Base-by-base conservation (phyloP, 2,113 vertebrate genomes). In the Balaeniceps rex region DNA sequence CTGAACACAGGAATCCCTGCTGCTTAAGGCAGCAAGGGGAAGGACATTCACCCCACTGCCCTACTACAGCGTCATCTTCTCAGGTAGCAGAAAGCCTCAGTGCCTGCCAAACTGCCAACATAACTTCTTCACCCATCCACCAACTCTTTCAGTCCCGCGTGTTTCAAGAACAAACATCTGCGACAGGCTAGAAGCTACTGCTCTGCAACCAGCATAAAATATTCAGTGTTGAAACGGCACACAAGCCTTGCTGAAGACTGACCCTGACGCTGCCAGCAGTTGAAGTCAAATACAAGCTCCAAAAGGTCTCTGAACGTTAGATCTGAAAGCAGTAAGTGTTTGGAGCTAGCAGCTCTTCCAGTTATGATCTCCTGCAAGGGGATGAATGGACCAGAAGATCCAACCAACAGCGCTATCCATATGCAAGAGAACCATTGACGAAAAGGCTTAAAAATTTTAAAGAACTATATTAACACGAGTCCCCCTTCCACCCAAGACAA, bases 361-460 rank as follows among this genome's bases (percentile, higher is more conserved):
- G 5, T 5, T 40, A 33, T 10, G 0, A 10, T 16, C 58, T 54
- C 28, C 44, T 54, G 26, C 3, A 40, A 38, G 49, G 40, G n/a
- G 10, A 1, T 19, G 42, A 64, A 33, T 0, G 9, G 52, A 31
- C 5, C 61, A 72, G 16, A 63, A 52, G 55, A 47, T 55, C 47
- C 46, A 46, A 34, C 21, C 10, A 11, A 57, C 74, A 74, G 42
- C 61, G 38, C 42, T 29, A 51, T 9, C 3, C 3, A 29, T 15
- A 25, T 0, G 11, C 15, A 55, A 29, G 38, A 76, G 28, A 88
- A 61, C 14, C 57, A n/a, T 2, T 1, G 1, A 18, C 0, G 5
- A 31, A 52, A 36, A 79, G 19, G 12, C 44, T 54, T 10, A 11
- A 38, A 38, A 52, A 24, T 0, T 25, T 19, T 24, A 8, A 70